A percentile compares a stretch with the other conserved stretches of the same genome.
phyloP scores from a whole-genome alignment of 2,113 vertebrate species.

The Psettodes erumei region DNA sequence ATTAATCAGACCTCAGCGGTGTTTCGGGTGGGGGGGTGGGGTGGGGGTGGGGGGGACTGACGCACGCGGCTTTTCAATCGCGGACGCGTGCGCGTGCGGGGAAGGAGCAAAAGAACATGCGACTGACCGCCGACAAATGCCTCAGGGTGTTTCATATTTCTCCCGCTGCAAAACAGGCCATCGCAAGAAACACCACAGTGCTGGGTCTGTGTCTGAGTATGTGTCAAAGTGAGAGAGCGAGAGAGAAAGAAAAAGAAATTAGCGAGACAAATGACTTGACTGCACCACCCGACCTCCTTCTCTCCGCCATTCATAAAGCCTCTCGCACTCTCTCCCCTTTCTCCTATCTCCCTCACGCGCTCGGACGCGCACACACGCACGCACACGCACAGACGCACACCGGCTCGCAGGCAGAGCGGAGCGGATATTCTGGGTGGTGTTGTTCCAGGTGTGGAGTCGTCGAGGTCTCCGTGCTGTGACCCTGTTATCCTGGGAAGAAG shows the following conservation, averaged over 20 bases:
- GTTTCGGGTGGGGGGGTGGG: too few species aligned
- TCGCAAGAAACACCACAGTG: conserved; percentile 33
- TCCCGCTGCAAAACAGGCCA: conserved; percentile 54
- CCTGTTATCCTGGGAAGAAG: conserved; percentile 82
- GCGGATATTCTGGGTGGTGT: conserved; percentile 82
- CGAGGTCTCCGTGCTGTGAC: conserved; percentile 82
- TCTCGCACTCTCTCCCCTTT: conserved; percentile 14
- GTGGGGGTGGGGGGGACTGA: conserved; percentile 50
- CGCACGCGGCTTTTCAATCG: conserved; percentile 18
- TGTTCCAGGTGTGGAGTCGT: conserved; percentile 83
- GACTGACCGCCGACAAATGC: conserved; percentile 71
- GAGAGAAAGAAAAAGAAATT: conserved; percentile 52
- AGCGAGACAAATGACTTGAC: conserved; percentile 57
- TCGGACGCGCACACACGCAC: conserved; percentile 19
- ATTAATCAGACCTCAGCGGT: conserved; percentile 78
- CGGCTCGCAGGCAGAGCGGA: conserved; percentile 55
- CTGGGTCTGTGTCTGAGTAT: conserved; percentile 60
- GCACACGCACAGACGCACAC: conserved; percentile 38
- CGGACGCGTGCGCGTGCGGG: conserved; percentile 9
- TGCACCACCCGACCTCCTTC: conserved; percentile 54
- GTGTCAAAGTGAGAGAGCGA: conserved; percentile 60
- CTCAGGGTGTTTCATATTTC: conserved; percentile 80
- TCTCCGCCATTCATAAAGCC: conserved; percentile 73
- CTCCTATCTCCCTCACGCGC: conserved; percentile 5
- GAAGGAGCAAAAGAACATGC: conserved; percentile 39